These are phyloP conservation scores for Sphaeramia orbicularis DNA, from an alignment of 2,797 vertebrate genomes.

Conservation along the genomic window DNA sequence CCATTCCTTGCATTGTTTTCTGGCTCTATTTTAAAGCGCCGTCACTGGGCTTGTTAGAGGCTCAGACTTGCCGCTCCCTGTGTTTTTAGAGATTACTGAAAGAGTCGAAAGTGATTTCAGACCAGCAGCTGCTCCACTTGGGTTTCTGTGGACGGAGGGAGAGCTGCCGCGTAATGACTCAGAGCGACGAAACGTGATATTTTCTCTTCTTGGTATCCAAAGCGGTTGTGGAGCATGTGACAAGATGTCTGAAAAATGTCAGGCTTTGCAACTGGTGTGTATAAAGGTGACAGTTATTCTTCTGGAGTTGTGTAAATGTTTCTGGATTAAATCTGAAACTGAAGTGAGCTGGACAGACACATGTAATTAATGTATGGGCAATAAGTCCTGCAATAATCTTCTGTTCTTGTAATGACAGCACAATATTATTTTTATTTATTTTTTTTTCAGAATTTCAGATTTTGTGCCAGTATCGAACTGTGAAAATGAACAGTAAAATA, in stretches of 20 bases:
- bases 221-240: conserved; percentile 25
- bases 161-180: too few species aligned
- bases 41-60: conserved; percentile 69
- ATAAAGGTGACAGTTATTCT: conserved; percentile 7
- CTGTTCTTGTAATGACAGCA: too few species aligned
- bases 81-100: conserved; percentile 74
- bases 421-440: too few species aligned
- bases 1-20: conserved; percentile 73
- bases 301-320: conserved; percentile 11
- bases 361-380: too few species aligned
- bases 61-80: conserved; percentile 54
- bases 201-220: conserved; percentile 4
- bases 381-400: too few species aligned
- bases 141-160: too few species aligned
- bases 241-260: background rate
- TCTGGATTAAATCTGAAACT: conserved; percentile 8
- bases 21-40: conserved; percentile 66
- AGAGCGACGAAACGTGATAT: conserved; percentile 26
- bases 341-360: background rate
- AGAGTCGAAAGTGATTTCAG: conserved; percentile 35
- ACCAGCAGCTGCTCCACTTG: conserved; percentile 56
- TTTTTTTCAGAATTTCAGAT: too few species aligned
- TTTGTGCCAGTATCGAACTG: background rate
- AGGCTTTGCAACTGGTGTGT: background rate
- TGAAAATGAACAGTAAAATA: conserved; percentile 6